These are phyloP conservation scores for Pocillopora meandrina DNA, from an alignment of 92 coral and sea anemone species.

Conservation along the genomic window DNA sequence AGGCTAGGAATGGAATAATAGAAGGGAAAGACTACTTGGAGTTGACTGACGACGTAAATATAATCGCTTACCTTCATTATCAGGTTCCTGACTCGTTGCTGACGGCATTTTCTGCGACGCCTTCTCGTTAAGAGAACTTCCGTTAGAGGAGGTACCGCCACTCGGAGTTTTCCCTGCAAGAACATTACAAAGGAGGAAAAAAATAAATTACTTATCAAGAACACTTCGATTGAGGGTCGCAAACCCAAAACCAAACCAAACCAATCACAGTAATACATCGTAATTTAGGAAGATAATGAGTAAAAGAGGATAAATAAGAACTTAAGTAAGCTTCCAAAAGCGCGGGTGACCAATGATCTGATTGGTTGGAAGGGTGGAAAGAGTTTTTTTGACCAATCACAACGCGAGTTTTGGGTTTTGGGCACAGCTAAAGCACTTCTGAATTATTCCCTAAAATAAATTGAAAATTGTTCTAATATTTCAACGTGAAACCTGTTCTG, in stretches of 20 bases:
- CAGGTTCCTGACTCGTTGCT: conserved; percentile 2
- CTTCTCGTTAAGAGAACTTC: not conserved
- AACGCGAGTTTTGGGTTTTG: too few relatives aligned
- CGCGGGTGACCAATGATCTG: too few relatives aligned
- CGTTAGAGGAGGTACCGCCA: not conserved
- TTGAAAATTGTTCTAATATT: not conserved
- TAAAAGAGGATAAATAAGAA: too few relatives aligned
- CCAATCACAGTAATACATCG: not conserved
- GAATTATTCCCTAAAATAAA: too few relatives aligned
- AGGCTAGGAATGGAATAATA: not conserved
- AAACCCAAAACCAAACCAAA: not conserved
- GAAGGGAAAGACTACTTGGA: not conserved
- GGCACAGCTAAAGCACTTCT: too few relatives aligned
- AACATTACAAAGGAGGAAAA: not conserved
- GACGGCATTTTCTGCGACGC: not conserved
- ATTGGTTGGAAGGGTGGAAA: too few relatives aligned
- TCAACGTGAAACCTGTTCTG: conserved; percentile 4
- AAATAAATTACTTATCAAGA: not conserved
- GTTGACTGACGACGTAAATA: not conserved
- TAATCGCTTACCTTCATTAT: conserved; percentile 1
- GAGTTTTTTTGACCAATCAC: too few relatives aligned
- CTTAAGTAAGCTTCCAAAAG: too few relatives aligned
- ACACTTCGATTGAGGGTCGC: not conserved
- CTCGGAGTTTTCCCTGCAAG: not conserved
- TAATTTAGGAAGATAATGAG: not conserved